Evolutionary conservation across 1,140 invertebrate species (phyloP).

Genomic region (Semibalanus balanoides): DNA sequence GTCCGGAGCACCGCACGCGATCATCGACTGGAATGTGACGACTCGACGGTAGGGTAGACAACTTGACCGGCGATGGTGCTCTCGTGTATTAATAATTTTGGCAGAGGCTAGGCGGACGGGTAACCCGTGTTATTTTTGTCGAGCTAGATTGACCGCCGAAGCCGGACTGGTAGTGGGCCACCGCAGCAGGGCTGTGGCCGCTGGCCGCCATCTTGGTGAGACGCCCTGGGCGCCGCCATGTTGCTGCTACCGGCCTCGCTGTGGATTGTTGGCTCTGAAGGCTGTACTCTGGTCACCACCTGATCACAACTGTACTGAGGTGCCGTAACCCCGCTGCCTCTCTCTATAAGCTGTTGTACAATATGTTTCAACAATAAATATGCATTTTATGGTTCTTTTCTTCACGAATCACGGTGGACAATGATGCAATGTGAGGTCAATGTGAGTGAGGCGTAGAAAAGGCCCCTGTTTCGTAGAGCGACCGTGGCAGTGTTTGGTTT

Average conservation of each 20-base stretch:
- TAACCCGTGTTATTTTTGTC: neutral
- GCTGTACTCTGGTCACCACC: neutral
- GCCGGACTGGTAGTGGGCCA: no score
- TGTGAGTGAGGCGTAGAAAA: no score
- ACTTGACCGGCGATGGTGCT: neutral
- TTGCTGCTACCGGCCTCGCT: neutral
- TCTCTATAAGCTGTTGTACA: neutral
- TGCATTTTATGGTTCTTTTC: neutral
- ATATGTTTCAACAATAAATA: neutral
- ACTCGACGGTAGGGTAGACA: neutral
- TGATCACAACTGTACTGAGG: neutral
- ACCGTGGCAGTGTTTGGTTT: no score
- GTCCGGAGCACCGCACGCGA: no score
- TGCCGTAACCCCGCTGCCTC: neutral
- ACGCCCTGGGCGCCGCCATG: neutral
- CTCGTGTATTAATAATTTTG: neutral
- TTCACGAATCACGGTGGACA: no score
- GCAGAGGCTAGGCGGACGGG: neutral
- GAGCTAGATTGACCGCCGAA: no score
- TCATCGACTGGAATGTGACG: neutral
- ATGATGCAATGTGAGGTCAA: no score
- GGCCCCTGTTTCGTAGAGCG: no score
- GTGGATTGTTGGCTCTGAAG: neutral
- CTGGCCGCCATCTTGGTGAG: neutral
- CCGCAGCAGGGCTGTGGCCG: no score